Evolutionary conservation across 2,797 vertebrate species (phyloP), one percentile per base, ranked within the genome.

Genomic region (Malurus leucopterus): DNA sequence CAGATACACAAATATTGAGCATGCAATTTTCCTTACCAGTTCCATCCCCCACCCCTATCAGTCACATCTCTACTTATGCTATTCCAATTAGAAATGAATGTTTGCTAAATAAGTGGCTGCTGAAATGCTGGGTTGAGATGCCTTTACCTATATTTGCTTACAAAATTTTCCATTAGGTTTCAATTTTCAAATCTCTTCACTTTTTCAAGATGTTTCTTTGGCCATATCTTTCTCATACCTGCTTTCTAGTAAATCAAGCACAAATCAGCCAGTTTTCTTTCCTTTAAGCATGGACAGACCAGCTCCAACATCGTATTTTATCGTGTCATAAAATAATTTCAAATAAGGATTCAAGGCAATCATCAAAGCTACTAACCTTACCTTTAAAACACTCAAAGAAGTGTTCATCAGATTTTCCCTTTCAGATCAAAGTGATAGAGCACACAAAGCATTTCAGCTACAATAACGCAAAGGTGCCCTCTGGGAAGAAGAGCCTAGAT

Each of bases 401-500:
- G 1, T 11, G 8, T 58, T 78, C 10, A 53, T 78, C 72, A 80
- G 32, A 46, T 78, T 94, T 92, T 91, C 0, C 0, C 15, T 86
- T 81, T 90, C 79, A 78, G 73, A 75, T 88, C 41, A 70, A 72
- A 93, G 70, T 13, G 44, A 87, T 92, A 75, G 19, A 62, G 29
- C n/a, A 69, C 47, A 78, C 8, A 51, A 80, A 91, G 27, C 70
- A 57, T 86, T 86, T 85, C 43, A 89, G 47, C 51, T 80, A 55
- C 53, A 67, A 16, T 78, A 91, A 86, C 57, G 19, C 20, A 73
- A 77, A 89, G 61, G 50, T 87, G 61, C 83, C 71, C 80, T 89
- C 76, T 74, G 68, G 84, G 87, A 49, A 92, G 84, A 74, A 85
- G 16, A 77, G 30, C 64, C 32, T 62, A 84, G 67, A 90, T 88